Conservation (phyloP, 2,888 invertebrate species). For the Cephonodes hylas region DNA sequence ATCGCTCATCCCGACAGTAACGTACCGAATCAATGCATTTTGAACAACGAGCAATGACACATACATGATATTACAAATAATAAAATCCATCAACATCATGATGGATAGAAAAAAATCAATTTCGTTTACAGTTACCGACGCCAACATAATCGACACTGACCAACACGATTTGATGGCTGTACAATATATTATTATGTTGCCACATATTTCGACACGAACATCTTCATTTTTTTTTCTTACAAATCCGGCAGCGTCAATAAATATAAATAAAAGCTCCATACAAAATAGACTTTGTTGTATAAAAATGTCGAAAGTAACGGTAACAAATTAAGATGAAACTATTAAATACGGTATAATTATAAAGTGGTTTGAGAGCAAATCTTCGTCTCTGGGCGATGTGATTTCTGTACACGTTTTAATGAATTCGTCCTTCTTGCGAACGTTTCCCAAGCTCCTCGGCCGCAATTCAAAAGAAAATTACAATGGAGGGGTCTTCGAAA, state of each 20-base stretch:
- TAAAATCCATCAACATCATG: conserved; percentile 64
- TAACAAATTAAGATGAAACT: conserved; percentile 10
- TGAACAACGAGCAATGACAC: conserved; percentile 53
- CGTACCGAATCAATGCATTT: conserved; percentile 61
- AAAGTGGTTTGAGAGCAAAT: conserved; percentile 55
- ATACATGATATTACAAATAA: conserved; percentile 65
- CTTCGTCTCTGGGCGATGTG: conserved; percentile 59
- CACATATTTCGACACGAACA: conserved; percentile 2
- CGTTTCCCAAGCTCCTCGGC: conserved; percentile 61
- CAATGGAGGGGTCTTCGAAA: conserved; percentile 68
- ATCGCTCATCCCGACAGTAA: conserved; percentile 60
- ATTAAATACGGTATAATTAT: conserved; percentile 41
- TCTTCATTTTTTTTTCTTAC: background rate
- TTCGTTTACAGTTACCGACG: conserved; percentile 64
- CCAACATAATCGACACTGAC: conserved; percentile 44
- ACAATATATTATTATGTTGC: conserved; percentile 17
- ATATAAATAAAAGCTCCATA: background rate
- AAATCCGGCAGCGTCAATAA: background rate
- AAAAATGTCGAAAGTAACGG: background rate
- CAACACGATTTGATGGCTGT: conserved; percentile 36
- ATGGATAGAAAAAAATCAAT: conserved; percentile 71
- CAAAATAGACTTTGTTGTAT: background rate
- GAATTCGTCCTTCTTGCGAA: conserved; percentile 68
- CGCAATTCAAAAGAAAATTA: conserved; percentile 76
- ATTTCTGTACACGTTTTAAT: conserved; percentile 74